Base-by-base conservation (phyloP, 2,888 invertebrate species). In the Heliothis peltigera region DNA sequence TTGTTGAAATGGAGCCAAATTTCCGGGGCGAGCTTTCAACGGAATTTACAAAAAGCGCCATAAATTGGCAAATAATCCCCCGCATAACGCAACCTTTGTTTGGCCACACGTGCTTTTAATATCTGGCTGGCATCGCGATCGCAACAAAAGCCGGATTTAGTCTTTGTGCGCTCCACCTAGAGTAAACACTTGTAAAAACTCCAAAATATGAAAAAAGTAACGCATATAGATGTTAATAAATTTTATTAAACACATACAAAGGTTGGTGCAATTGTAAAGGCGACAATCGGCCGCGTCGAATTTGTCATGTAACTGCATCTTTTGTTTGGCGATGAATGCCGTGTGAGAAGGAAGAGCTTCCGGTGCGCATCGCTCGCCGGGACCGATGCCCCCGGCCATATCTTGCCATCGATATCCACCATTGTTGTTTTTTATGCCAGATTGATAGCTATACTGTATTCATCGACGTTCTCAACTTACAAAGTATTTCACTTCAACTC, bases 81-180 rank as follows among this genome's bases (percentile, higher is more conserved):
- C 94, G 92, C 94, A 95, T 94, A 94, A 94, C 94, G 94, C 88
- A 92, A 95, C 95, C 94, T 94, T 95, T 95, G 95, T 95, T 92
- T 93, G 95, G 93, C 93, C 95, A 94, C 95, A 95, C 95, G 94
- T 95, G 95, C 94, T 94, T 94, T 95, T 94, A 94, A 95, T 94
- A 92, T 92, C 90, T 89, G 87, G 87, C 88, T 84, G 79, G 86
- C 78, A 84, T 84, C 83, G 86, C 84, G 83, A 82, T 81, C 77
- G 87, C 87, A 87, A 92, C 94, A 93, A 94, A 89, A 90, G 88
- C 89, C 86, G 90, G 92, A 93, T 93, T 94, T 91, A 90, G 91
- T 92, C 93, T 92, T 94, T 94, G 92, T 93, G 82, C 82, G 68
- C 77, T 75, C 80, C 69, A 88, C 90, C 89, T 87, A 90, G 91